These are phyloP conservation scores for Mobula hypostoma DNA, from an alignment of 2,113 vertebrate species.

Conservation along the genomic window DNA sequence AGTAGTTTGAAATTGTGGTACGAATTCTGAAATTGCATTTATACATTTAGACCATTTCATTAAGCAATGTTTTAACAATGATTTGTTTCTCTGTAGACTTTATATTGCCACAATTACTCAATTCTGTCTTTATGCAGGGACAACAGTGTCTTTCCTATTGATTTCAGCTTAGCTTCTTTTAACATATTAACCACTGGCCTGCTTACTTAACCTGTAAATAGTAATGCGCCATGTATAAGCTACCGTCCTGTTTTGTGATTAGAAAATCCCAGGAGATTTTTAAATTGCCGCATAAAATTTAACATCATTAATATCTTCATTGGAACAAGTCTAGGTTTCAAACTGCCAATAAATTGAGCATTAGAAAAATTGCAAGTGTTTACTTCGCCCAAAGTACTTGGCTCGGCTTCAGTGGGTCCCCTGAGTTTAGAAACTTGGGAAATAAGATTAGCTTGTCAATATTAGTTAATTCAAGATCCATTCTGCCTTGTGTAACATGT, in stretches of 20 bases:
- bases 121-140: neutral
- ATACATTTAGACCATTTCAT: neutral
- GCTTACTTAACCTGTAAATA: neutral
- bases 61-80: neutral
- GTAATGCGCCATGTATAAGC: neutral
- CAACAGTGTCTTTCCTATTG: neutral
- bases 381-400: neutral
- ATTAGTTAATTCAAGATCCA: neutral
- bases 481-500: neutral
- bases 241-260: neutral
- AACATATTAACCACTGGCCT: neutral
- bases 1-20: neutral
- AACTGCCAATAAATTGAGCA: neutral
- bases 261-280: neutral
- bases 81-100: neutral
- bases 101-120: constrained; percentile 8
- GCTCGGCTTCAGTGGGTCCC: neutral
- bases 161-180: constrained; percentile 15
- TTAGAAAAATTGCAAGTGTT: neutral
- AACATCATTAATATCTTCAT: neutral
- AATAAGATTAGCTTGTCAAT: constrained; percentile 11
- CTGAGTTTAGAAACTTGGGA: neutral
- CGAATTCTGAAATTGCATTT: neutral
- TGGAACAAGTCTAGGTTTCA: neutral
- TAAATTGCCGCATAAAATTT: neutral